Conservation (phyloP, 2,797 vertebrate species). For the Platyrinchus mystaceus region DNA sequence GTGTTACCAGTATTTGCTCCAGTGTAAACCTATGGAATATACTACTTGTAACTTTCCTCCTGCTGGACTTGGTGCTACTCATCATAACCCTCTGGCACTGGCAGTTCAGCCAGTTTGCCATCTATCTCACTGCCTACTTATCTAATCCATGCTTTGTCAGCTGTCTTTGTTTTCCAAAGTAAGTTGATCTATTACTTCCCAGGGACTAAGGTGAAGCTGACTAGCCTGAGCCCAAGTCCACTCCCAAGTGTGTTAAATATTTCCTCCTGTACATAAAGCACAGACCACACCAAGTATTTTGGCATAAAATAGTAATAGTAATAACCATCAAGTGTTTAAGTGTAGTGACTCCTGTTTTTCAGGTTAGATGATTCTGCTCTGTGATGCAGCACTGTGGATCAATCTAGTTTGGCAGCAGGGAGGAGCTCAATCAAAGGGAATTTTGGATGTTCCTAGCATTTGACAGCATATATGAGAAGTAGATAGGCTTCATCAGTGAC, state of each 20-base stretch:
- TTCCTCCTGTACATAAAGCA: neutral
- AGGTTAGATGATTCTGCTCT: neutral
- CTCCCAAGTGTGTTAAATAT: neutral
- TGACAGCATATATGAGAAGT: neutral
- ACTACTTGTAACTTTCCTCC: neutral
- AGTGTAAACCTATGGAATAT: neutral
- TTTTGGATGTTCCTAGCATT: neutral
- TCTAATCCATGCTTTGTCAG: neutral
- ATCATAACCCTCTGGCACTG: neutral
- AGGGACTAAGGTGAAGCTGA: neutral
- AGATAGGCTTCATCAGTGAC: neutral
- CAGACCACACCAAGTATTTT: neutral
- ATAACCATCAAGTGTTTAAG: neutral
- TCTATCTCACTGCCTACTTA: neutral
- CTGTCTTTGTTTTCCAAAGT: neutral
- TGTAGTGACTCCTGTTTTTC: neutral
- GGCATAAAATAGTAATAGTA: neutral
- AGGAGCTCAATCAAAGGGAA: neutral
- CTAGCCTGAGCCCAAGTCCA: neutral
- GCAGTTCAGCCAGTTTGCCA: neutral
- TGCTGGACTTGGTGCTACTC: neutral
- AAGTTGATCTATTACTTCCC: neutral
- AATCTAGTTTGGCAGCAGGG: neutral
- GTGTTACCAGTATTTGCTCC: neutral
- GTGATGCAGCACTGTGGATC: neutral